phyloP scores from a whole-genome alignment of 2,797 vertebrate species.

The Rhinophrynus dorsalis region DNA sequence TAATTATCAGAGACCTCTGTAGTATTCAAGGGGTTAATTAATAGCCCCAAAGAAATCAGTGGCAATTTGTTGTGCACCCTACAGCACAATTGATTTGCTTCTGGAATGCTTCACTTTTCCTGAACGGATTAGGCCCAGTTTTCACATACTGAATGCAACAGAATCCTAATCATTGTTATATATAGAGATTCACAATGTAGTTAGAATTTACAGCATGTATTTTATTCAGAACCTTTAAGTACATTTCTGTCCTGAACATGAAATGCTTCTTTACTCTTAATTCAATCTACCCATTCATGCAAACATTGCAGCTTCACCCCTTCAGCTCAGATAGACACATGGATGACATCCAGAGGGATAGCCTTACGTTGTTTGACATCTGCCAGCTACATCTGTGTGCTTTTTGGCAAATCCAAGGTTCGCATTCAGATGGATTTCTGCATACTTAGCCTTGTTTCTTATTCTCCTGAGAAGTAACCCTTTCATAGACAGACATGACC shows the following conservation, averaged over 20 bases:
- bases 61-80: too few species aligned
- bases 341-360: constrained; percentile 43
- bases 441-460: constrained; percentile 32
- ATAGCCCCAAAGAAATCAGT: too few species aligned
- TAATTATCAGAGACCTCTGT: too few species aligned
- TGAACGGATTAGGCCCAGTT: too few species aligned
- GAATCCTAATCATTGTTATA: background rate
- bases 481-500: constrained; percentile 12
- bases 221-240: constrained; percentile 17
- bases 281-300: constrained; percentile 40
- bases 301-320: constrained; percentile 33
- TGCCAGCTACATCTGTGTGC: constrained; percentile 43
- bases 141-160: background rate
- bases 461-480: constrained; percentile 22
- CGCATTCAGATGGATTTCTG: constrained; percentile 21
- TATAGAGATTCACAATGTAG: background rate
- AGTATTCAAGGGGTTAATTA: too few species aligned
- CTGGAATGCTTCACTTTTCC: too few species aligned
- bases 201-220: background rate
- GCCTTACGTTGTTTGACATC: constrained; percentile 40
- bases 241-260: constrained; percentile 29
- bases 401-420: constrained; percentile 37
- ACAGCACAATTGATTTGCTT: too few species aligned
- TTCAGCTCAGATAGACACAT: constrained; percentile 41
- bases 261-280: constrained; percentile 45